Evolutionary conservation across 2,888 invertebrate species (phyloP), one percentile per base, ranked within the genome.

Genomic region (Amphipyra berbera): DNA sequence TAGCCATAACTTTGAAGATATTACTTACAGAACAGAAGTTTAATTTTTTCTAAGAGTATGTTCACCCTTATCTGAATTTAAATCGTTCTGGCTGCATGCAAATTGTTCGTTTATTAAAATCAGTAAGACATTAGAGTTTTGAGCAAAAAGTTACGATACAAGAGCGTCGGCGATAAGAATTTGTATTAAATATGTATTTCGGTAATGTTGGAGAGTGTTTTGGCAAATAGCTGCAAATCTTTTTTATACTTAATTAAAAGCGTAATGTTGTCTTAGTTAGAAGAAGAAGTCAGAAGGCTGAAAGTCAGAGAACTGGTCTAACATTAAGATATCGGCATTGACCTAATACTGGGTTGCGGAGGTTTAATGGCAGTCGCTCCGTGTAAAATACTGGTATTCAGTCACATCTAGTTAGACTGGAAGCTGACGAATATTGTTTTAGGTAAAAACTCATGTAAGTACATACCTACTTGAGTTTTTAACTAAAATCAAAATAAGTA

Each of bases 71-170:
- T 75, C 68, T 64, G 61, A 68, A 74, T 74, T 59, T 68, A 68
- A 72, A 75, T 75, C 44, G 67, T 61, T 59, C 68, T 72, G 57
- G 66, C 63, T 65, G 67, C 70, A 66, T 61, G 61, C 58, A 68
- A 75, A 80, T 68, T 58, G 73, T 78, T 71, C 70, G 74, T 78
- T 81, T 79, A 81, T 81, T 79, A 81, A 81, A 81, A 81, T 81
- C 66, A 78, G 74, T 65, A 57, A 66, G 61, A 68, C 75, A 68
- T 78, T 75, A 68, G 62, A 68, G 65, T 79, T 72, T 72, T 63
- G 62, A 72, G 68, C 69, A 68, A 74, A 68, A 68, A 79, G 74
- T 75, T 73, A 78, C 61, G 63, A 65, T 70, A 73, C 70, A 50
- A 65, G 42, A 54, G 63, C 64, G 73, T 57, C 67, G 47, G 55